Conservation (phyloP, 2,113 vertebrate genomes). For the Alexandromys fortis region DNA sequence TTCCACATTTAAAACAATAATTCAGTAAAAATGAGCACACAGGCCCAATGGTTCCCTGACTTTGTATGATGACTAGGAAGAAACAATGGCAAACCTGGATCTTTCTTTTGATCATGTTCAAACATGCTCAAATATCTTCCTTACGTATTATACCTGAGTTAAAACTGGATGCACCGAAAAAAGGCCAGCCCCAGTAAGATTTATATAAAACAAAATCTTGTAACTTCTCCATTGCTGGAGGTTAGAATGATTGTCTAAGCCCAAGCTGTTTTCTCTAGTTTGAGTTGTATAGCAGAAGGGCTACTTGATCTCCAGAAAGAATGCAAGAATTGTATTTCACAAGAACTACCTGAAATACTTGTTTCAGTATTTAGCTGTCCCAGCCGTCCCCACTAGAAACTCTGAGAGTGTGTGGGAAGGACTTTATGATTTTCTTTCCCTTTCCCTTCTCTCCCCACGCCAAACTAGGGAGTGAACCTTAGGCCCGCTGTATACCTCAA, state of each 20-base stretch:
- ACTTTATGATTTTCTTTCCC: accelerated
- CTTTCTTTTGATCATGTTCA: background rate
- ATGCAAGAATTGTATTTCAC: slow-evolving; percentile 9
- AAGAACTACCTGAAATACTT: background rate
- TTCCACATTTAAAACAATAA: slow-evolving; percentile 41
- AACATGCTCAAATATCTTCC: background rate
- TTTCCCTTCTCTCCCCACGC: too few relatives aligned
- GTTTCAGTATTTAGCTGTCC: background rate
- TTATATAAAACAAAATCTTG: slow-evolving; percentile 20
- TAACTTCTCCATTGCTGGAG: background rate
- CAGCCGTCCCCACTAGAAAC: background rate
- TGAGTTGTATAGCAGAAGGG: background rate
- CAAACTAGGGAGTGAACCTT: background rate
- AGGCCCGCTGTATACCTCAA: background rate
- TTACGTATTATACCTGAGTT: background rate
- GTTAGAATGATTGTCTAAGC: slow-evolving; percentile 23
- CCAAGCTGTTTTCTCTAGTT: background rate
- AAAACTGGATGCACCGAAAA: background rate
- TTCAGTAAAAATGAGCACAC: slow-evolving; percentile 3
- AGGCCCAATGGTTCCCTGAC: background rate
- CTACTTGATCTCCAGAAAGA: background rate
- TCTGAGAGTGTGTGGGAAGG: background rate
- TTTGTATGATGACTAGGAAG: background rate
- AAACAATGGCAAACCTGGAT: background rate
- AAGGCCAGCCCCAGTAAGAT: background rate